Evolutionary conservation across 2,113 vertebrate genomes (phyloP), one percentile per base, ranked within the genome.

Genomic region (Leuciscus idus): DNA sequence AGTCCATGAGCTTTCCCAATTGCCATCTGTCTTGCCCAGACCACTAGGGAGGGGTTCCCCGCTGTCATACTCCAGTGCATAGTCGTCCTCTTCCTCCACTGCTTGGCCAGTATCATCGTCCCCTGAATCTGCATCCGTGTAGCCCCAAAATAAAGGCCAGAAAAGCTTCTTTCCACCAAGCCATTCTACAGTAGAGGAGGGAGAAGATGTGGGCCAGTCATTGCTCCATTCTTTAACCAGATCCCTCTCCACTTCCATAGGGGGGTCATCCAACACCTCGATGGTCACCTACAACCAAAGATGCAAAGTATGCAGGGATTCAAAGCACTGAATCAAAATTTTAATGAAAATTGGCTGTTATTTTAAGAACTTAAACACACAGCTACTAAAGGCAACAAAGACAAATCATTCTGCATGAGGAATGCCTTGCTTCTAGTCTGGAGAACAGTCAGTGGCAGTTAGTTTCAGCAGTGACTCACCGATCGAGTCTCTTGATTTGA

Each of bases 121-220:
- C 2, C 90, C 87, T 43, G 93, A 94, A 74, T 95, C 66, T 0
- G 92, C 89, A 59, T 97, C 96, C 0, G 92, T 94, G 89, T 97
- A 97, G 85, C 95, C 94, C 97, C 96, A 97, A 91, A 98, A 97
- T 75, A 98, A 95, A 0, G 97, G 96, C 97, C 96, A 97, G 93
- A 97, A 97, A 66, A 97, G 91, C 86, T 97, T 95, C 89, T 96
- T 96, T 89, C 95, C 92, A 1, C 96, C 95, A 1, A 95, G 36
- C 96, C 96, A 97, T 52, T 95, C 94, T 7, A 96, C 93, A 17
- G 95, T 92, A 0, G 94, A 90, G 48, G 92, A 92, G 83, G 94
- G 93, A 59, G 93, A 91, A 6, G 95, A 93, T 0, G 87, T 90
- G 48, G 89, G 94, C 97, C 95, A 96, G 83, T 93, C 95, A 76